Evolutionary conservation across 2,113 vertebrate genomes (phyloP).

Genomic region (Pavo muticus): DNA sequence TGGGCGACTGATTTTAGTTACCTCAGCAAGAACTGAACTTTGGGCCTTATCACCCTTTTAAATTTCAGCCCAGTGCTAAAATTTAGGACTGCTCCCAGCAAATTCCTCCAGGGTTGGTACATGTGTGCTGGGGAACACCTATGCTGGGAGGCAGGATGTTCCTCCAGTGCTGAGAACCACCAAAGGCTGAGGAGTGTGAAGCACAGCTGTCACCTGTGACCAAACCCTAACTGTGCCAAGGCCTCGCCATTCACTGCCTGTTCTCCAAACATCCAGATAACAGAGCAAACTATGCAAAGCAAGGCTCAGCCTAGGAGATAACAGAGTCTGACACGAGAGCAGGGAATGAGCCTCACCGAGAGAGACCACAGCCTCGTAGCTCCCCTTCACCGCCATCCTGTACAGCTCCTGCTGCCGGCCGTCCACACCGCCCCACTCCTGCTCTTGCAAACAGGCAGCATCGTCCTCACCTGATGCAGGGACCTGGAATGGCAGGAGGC

Average conservation of each 20-base stretch:
- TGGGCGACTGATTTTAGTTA: fast-evolving
- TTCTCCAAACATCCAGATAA: not conserved
- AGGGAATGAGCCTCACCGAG: constrained; percentile 57
- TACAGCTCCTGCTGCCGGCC: constrained; percentile 72
- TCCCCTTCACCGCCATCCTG: constrained; percentile 44
- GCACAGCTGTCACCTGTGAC: not conserved
- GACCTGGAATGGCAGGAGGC: constrained; percentile 64
- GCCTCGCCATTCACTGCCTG: not conserved
- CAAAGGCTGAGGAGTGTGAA: not conserved
- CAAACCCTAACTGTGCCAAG: not conserved
- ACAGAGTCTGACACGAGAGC: fast-evolving
- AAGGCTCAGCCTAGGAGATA: not conserved
- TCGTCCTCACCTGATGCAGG: constrained; percentile 24
- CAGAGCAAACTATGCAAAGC: not conserved
- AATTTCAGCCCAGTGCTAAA: not conserved
- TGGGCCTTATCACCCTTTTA: too few relatives aligned
- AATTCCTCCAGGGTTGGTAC: not conserved
- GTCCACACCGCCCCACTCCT: constrained; percentile 55
- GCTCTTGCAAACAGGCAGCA: constrained; percentile 20
- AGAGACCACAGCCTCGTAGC: constrained; percentile 41
- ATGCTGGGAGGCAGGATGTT: fast-evolving
- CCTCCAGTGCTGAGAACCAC: not conserved
- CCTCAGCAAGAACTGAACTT: not conserved
- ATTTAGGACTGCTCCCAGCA: not conserved
- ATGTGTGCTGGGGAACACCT: fast-evolving